Conservation (phyloP, 2,113 vertebrate genomes). For the Leptosomus discolor region DNA sequence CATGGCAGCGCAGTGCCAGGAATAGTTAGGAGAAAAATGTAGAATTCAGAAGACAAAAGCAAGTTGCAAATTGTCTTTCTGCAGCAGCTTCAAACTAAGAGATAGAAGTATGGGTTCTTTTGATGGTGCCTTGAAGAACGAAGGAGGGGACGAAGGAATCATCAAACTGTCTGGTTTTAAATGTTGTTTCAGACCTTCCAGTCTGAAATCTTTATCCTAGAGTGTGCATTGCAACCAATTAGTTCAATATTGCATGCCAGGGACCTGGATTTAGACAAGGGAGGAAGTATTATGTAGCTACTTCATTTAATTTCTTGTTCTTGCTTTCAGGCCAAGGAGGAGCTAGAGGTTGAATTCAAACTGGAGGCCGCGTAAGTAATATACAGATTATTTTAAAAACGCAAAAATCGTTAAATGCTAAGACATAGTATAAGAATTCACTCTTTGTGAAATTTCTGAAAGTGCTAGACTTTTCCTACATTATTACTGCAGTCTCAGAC, state of each 20-base stretch:
- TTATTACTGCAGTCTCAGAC: background rate
- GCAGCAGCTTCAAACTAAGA: background rate
- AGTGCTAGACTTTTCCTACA: background rate
- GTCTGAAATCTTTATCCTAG: background rate
- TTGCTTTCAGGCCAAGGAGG: conserved; percentile 64
- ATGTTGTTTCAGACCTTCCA: background rate
- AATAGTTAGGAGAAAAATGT: background rate
- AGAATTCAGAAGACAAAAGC: background rate
- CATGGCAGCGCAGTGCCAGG: background rate
- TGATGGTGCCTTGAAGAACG: background rate
- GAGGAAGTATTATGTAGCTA: background rate
- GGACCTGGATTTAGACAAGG: background rate
- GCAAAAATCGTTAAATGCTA: background rate
- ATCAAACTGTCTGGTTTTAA: background rate
- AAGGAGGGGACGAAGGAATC: background rate
- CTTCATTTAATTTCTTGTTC: background rate
- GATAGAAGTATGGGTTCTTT: background rate
- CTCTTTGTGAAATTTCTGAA: background rate
- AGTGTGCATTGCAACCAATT: background rate
- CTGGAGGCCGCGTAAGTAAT: conserved; percentile 77
- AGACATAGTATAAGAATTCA: background rate
- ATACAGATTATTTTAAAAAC: background rate
- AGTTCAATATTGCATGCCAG: background rate
- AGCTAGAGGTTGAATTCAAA: conserved; percentile 81
- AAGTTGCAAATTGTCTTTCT: background rate